Evolutionary conservation across 2,888 invertebrate species (phyloP).

Genomic region (Chaetogeoica ovagalla): DNA sequence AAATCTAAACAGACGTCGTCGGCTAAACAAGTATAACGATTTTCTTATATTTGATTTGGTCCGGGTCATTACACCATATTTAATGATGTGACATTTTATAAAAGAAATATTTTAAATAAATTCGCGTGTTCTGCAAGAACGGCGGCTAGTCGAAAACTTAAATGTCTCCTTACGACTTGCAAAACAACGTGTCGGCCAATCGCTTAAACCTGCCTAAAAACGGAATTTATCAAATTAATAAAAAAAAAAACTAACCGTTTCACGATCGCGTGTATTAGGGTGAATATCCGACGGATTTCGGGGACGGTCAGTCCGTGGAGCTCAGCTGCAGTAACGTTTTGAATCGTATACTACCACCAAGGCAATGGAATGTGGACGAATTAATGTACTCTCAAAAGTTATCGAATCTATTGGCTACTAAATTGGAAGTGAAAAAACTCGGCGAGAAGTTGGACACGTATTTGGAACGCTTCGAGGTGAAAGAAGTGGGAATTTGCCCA

Average conservation of each 20-base stretch:
- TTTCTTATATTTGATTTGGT: background rate
- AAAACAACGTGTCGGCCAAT: too few relatives aligned
- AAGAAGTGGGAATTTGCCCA: slow-evolving; percentile 95
- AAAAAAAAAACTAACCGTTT: too few relatives aligned
- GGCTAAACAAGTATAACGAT: background rate
- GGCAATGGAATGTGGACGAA: slow-evolving; percentile 92
- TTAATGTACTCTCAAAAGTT: slow-evolving; percentile 83
- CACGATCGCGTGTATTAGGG: background rate
- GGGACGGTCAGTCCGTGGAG: background rate
- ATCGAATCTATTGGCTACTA: slow-evolving; percentile 93
- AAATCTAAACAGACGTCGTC: background rate
- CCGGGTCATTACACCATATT: background rate
- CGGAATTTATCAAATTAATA: too few relatives aligned
- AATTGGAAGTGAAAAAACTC: slow-evolving; percentile 91
- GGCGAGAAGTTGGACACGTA: slow-evolving; percentile 93
- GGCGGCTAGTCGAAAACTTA: too few relatives aligned
- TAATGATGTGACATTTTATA: too few relatives aligned
- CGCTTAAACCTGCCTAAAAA: too few relatives aligned
- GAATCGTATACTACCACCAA: slow-evolving; percentile 89
- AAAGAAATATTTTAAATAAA: too few relatives aligned
- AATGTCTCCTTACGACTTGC: too few relatives aligned
- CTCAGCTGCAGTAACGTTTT: slow-evolving; percentile 74
- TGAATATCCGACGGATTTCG: background rate
- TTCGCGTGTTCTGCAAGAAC: too few relatives aligned
- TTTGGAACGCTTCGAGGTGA: slow-evolving; percentile 84